These are phyloP conservation scores for Phrynocephalus forsythii DNA, from an alignment of 2,797 vertebrate species.

Conservation along the genomic window DNA sequence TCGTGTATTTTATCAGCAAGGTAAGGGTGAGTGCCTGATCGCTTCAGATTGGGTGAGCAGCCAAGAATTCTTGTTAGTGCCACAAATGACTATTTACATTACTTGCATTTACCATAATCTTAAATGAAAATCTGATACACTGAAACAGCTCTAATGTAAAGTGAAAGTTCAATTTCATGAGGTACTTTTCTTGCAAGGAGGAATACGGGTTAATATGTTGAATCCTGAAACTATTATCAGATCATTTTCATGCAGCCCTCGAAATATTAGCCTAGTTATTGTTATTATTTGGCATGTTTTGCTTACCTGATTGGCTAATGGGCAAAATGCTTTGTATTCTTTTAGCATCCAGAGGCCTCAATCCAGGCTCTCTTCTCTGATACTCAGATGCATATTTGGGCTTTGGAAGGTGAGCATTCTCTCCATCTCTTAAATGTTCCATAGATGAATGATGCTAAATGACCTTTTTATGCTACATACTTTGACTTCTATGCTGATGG, in stretches of 20 bases:
- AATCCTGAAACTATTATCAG: not conserved
- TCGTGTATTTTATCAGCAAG: conserved; percentile 98
- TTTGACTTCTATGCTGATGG: not conserved
- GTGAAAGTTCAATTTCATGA: not conserved
- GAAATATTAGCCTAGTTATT: not conserved
- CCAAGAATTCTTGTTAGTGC: conserved; percentile 2
- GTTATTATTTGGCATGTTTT: not conserved
- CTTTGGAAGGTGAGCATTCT: conserved; percentile 89
- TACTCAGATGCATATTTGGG: conserved; percentile 97
- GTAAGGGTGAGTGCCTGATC: conserved; percentile 78
- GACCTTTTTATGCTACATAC: not conserved
- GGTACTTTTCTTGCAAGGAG: not conserved
- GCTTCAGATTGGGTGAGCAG: not conserved
- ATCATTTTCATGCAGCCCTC: not conserved
- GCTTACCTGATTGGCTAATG: conserved; percentile 20
- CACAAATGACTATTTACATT: not conserved
- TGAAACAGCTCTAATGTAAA: not conserved
- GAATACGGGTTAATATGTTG: not conserved
- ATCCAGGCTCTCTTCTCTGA: conserved; percentile 95
- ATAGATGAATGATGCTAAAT: not conserved
- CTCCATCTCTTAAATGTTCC: not conserved
- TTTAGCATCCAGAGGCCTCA: conserved; percentile 94
- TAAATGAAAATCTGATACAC: not conserved
- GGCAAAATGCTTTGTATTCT: conserved; percentile 27
- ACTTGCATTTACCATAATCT: not conserved